phyloP scores from a whole-genome alignment of 2,888 invertebrate genomes.

The Drosophila meridionalis region DNA sequence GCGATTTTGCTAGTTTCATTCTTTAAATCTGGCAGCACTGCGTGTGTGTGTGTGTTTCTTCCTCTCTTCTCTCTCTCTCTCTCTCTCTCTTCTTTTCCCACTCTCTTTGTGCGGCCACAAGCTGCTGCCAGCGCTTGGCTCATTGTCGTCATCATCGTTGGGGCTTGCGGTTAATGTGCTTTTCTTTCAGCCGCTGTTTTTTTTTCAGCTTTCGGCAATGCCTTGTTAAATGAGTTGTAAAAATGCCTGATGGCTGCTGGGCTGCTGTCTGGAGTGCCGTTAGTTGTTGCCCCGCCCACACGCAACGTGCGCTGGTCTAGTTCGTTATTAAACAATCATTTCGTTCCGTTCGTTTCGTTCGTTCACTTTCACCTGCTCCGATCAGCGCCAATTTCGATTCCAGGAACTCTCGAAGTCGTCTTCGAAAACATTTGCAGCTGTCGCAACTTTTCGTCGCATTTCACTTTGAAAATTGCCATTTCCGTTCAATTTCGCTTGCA shows the following conservation, averaged over 20 bases:
- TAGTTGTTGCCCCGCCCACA: constrained; percentile 23
- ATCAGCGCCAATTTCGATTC: neutral
- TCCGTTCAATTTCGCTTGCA: constrained; percentile 81
- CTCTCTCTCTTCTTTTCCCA: too few species aligned
- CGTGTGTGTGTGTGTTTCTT: neutral
- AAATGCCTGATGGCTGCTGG: constrained; percentile 61
- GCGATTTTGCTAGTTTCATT: too few species aligned
- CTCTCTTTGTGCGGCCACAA: constrained; percentile 10
- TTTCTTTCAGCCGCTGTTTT: neutral
- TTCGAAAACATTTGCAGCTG: constrained; percentile 55
- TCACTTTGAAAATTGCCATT: constrained; percentile 82
- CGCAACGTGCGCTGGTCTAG: neutral
- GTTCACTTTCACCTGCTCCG: constrained; percentile 21
- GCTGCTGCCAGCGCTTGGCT: constrained; percentile 44
- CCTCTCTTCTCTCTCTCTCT: too few species aligned
- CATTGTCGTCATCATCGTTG: constrained; percentile 50
- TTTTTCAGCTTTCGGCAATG: constrained; percentile 34
- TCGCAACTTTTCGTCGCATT: constrained; percentile 67
- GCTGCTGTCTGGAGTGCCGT: constrained; percentile 39
- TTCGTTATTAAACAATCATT: constrained; percentile 11
- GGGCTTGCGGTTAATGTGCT: constrained; percentile 54
- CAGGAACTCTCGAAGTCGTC: constrained; percentile 27
- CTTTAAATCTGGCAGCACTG: too few species aligned
- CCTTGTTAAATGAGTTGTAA: constrained; percentile 79
- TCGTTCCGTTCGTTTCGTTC: neutral